A percentile compares a stretch with the other conserved stretches of the same genome.
Conservation (phyloP, 2,888 invertebrate genomes). For the Athalia circularis region DNA sequence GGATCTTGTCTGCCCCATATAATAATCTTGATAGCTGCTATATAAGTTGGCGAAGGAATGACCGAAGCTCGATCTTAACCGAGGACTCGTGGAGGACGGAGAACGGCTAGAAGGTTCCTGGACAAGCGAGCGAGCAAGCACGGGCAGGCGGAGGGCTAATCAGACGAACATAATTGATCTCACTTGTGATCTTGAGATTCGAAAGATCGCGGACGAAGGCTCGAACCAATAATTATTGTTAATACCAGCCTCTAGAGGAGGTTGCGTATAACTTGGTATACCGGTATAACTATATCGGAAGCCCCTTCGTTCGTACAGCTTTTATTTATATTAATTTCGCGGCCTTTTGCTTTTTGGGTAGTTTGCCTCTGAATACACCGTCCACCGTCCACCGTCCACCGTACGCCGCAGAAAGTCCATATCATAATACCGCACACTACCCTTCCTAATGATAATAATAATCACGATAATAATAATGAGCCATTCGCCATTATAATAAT, state of each 20-base stretch:
- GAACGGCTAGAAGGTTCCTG: background rate
- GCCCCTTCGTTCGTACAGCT: slow-evolving; percentile 51
- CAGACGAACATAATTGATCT: slow-evolving; percentile 73
- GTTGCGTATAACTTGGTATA: slow-evolving; percentile 25
- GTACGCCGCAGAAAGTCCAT: slow-evolving; percentile 3
- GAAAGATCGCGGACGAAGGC: slow-evolving; percentile 71
- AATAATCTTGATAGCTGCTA: slow-evolving; percentile 42
- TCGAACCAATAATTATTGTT: slow-evolving; percentile 74
- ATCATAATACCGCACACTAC: background rate
- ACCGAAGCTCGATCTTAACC: background rate
- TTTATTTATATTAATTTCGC: slow-evolving; percentile 72
- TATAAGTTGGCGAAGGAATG: slow-evolving; percentile 32
- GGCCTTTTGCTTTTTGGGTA: slow-evolving; percentile 67
- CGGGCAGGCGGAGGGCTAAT: slow-evolving; percentile 40
- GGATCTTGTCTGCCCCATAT: slow-evolving; percentile 46
- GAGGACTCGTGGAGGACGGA: slow-evolving; percentile 19
- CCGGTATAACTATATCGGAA: slow-evolving; percentile 43
- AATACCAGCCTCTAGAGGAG: slow-evolving; percentile 65
- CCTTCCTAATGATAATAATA: background rate
- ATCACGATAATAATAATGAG: slow-evolving; percentile 1
- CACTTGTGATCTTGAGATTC: slow-evolving; percentile 73
- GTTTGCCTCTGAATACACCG: slow-evolving; percentile 50
- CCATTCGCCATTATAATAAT: background rate
- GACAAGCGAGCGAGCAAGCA: background rate
- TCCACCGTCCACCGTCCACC: too few species aligned